Base-by-base conservation (phyloP, 2,797 vertebrate genomes). In the Columba guinea region DNA sequence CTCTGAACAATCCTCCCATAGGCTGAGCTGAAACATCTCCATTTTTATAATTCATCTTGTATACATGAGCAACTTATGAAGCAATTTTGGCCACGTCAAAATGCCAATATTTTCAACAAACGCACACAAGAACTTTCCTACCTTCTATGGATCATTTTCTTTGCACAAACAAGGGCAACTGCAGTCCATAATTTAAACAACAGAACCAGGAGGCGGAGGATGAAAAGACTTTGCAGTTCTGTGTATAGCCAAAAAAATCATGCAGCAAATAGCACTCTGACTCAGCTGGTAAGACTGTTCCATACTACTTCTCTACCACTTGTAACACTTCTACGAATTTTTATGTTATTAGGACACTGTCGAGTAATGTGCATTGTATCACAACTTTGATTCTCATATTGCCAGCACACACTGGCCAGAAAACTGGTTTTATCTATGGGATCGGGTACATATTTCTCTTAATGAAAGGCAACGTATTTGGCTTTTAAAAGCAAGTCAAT, bases 291-390 rank as follows among this genome's bases (percentile, higher is more conserved):
- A 93, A 95, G 91, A 94, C 44, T 56, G 88, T 77, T 68, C 90
- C 75, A 90, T 59, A 87, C 95, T 96, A 96, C 96, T 97, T 94
- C 92, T 96, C 94, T 95, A 92, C 49, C 88, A 59, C 94, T 94
- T 95, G 94, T 93, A 94, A 95, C 75, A 89, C 85, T 94, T 96
- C 70, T 76, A 67, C 63, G 70, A 46, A 90, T 94, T 95, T 96
- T 94, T 94, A 41, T 6, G 73, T 34, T 65, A 70, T 94, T 87
- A 96, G 85, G 77, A 87, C 89, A 90, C 34, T 55, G 80, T 28
- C 77, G 90, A 93, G 91, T 75, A 81, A 84, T 3, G 39, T 52
- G n/a, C 35, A 69, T 35, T 85, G 63, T 92, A 83, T 91, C 95
- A 91, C 58, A 51, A 15, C 21, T 53, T 22, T 22, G 79, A 76